Evolutionary conservation across 2,113 vertebrate species (phyloP).

Genomic region (Gobiocypris rarus): DNA sequence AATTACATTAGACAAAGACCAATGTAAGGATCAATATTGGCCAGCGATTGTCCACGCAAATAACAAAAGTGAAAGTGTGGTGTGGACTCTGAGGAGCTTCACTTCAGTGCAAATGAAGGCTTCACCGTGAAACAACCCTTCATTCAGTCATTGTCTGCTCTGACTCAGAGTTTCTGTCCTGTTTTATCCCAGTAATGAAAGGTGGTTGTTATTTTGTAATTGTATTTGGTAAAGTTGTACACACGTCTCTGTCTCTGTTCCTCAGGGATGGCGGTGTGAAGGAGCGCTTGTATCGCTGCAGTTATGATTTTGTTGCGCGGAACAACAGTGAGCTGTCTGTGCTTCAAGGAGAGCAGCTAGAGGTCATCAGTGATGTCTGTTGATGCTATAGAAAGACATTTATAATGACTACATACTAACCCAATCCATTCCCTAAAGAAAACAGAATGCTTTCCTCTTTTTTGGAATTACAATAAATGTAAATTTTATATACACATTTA

Average conservation of each 20-base stretch:
- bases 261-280: constrained; percentile 60
- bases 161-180: background rate
- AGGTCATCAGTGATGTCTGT: constrained; percentile 67
- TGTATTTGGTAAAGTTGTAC: background rate
- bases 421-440: background rate
- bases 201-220: background rate
- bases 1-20: too few species aligned
- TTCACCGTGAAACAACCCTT: background rate
- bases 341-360: constrained; percentile 78
- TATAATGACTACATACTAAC: background rate
- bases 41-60: background rate
- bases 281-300: constrained; percentile 76
- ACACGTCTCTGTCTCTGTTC: background rate
- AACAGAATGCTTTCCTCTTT: too few species aligned
- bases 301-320: constrained; percentile 87
- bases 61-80: background rate
- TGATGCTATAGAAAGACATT: background rate
- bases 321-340: constrained; percentile 88
- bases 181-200: background rate
- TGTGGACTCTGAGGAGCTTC: background rate
- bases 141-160: background rate
- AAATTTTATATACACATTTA: too few species aligned
- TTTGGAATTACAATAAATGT: too few species aligned
- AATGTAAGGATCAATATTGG: too few species aligned
- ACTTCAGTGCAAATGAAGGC: background rate